Base-by-base conservation (phyloP, 2,113 vertebrate genomes). In the Mobula birostris region DNA sequence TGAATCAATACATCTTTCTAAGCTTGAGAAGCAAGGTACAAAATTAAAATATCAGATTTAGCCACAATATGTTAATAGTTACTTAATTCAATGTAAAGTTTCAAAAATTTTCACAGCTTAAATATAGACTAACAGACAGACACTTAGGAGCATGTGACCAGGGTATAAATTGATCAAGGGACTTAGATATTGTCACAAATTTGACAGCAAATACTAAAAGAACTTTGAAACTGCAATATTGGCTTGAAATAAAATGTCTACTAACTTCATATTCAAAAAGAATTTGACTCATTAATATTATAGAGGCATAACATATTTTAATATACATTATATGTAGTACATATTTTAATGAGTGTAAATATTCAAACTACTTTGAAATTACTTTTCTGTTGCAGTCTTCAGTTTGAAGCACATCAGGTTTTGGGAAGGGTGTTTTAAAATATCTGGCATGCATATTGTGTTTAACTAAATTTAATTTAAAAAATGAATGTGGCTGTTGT, bases 51-150 rank as follows among this genome's bases (percentile, higher is more conserved):
- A 14, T 66, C 61, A 90, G 32, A 66, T 32, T 29, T 66, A 32
- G 85, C n/a, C 61, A 17, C 85, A 63, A 88, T 32, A 88, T n/a
- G 12, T 63, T 88, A n/a, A 11, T 88, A 66, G 85, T 19, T 90
- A 90, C 66, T 68, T 90, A 90, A 68, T 66, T 68, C 56, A 66
- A 12, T 68, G 85, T 66, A 66, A 66, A 90, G 29, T 90, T 90
- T 61, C 61, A 32, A 68, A 15, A 66, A 32, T 63, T 90, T 90
- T 17, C 61, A 56, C 21, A 63, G 83, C 27, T 87, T 87, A 87
- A 87, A 87, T 63, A 87, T 87, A 87, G 61, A n/a, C 58, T 87
- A 87, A 87, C 4, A 66, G 29, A 90, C 85, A 90, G 29, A 90
- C 85, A 90, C 85, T 85, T 61, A 2, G 56, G 2, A 79, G 14